Evolutionary conservation across 2,797 vertebrate species (phyloP), one percentile per base, ranked within the genome.

Genomic region (Echeneis naucrates): DNA sequence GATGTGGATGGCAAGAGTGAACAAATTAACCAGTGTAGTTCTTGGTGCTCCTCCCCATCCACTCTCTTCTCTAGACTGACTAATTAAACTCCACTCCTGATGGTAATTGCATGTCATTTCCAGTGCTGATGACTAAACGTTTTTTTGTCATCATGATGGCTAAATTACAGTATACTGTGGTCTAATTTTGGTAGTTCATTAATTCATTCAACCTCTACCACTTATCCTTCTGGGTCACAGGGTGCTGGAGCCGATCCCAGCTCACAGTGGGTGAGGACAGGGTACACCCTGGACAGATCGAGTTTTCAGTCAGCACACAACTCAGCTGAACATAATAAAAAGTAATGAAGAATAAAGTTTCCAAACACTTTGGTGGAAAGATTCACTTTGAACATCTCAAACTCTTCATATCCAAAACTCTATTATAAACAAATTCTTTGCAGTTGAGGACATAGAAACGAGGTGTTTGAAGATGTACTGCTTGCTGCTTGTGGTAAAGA

Each of bases 81-180:
- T 91, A 89, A 86, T 87, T 88, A 83, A 81, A 84, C 80, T 68
- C 78, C 81, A 85, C 81, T 68, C 81, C 91, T 85, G 81, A 90
- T 88, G 87, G 85, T 92, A 91, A 93, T 91, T 89, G 83, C 81
- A 72, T 87, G 88, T 88, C 84, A 88, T 88, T 90, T 89, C 80
- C 77, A 88, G 88, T 92, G 83, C 87, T 16, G 55, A 60, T 72
- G 71, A 88, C 81, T 83, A 80, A 86, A 83, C 78, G 77, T 75
- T n/a, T 83, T 84, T 42, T 17, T 16, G 40, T 42, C 16, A 42
- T 42, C 40, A 16, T 42, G 16, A 42, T 8, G 40, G 19, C 16
- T 17, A 42, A 42, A 42, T 42, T 42, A 17, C 14, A 42, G 17
- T 42, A 42, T 0, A 4, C 64, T 66, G 87, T 72, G 79, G 83